phyloP scores from a whole-genome alignment of 2,888 invertebrate species.

The Trimorus sp. region DNA sequence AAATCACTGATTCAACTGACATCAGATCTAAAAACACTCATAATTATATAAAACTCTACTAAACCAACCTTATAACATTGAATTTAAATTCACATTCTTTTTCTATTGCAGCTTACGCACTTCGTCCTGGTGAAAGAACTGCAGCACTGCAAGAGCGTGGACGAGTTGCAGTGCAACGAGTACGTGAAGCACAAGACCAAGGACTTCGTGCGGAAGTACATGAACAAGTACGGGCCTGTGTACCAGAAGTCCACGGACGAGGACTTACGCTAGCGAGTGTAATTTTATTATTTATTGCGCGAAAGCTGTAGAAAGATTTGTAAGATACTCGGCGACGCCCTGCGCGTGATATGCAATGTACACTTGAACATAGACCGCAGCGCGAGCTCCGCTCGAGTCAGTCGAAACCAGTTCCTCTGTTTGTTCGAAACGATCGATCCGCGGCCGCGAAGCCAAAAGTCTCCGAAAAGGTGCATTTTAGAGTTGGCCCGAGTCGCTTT shows the following conservation, averaged over 20 bases:
- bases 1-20: no score
- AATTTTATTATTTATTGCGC: conserved; percentile 65
- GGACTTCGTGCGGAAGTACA: conserved; percentile 97
- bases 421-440: no score
- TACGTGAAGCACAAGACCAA: conserved; percentile 97
- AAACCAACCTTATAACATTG: no score
- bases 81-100: no score
- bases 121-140: conserved; percentile 97
- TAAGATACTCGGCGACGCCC: conserved; percentile 44
- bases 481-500: no score
- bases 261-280: conserved; percentile 74
- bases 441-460: no score
- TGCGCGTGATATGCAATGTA: conserved; percentile 25
- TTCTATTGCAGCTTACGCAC: conserved; percentile 90
- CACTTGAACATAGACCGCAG: no score
- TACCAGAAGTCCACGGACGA: conserved; percentile 89
- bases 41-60: no score
- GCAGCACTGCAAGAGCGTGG: conserved; percentile 93
- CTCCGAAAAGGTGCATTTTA: no score
- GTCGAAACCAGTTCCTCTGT: no score
- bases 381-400: no score
- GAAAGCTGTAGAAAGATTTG: conserved; percentile 58
- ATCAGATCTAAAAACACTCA: no score
- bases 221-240: conserved; percentile 94
- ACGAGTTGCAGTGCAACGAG: conserved; percentile 93